phyloP scores from a whole-genome alignment of 2,797 vertebrate genomes.

The Anguilla pacifica region DNA sequence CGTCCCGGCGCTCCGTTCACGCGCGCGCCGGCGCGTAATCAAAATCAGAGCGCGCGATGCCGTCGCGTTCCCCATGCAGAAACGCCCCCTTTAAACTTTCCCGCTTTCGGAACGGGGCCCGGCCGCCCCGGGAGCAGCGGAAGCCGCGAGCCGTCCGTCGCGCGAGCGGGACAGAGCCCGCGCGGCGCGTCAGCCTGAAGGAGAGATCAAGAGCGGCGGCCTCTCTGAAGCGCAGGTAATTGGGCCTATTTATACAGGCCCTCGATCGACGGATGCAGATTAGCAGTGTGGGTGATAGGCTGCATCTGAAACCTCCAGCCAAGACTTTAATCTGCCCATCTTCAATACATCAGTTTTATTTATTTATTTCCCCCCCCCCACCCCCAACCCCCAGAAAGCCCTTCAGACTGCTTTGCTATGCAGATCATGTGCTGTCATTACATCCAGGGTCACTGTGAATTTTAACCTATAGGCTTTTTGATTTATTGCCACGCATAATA shows the following conservation, averaged over 20 bases:
- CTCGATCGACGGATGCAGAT: conserved; percentile 33
- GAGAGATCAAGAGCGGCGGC: conserved; percentile 11
- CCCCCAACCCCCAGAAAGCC: conserved; percentile 8
- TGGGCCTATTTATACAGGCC: conserved; percentile 31
- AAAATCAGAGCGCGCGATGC: no score
- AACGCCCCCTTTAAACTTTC: neutral
- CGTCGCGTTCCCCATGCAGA: neutral
- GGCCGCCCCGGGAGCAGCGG: neutral
- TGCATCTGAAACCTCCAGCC: conserved; percentile 18
- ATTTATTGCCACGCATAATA: conserved; percentile 30
- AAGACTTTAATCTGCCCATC: conserved; percentile 32
- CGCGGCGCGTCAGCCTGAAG: neutral
- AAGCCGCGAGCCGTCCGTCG: neutral
- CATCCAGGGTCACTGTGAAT: conserved; percentile 25
- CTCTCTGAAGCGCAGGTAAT: conserved; percentile 29
- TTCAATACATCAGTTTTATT: conserved; percentile 37
- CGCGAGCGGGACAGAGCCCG: neutral
- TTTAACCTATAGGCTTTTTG: conserved; percentile 38
- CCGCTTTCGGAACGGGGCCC: neutral
- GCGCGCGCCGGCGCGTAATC: neutral
- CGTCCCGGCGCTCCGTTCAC: neutral
- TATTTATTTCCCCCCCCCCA: neutral
- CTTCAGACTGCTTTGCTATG: conserved; percentile 20
- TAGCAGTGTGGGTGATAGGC: conserved; percentile 7
- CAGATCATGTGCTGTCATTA: conserved; percentile 27